A percentile compares a stretch with the other conserved stretches of the same genome.
Conservation (phyloP, 2,888 invertebrate species). For the Cephus runcator region DNA sequence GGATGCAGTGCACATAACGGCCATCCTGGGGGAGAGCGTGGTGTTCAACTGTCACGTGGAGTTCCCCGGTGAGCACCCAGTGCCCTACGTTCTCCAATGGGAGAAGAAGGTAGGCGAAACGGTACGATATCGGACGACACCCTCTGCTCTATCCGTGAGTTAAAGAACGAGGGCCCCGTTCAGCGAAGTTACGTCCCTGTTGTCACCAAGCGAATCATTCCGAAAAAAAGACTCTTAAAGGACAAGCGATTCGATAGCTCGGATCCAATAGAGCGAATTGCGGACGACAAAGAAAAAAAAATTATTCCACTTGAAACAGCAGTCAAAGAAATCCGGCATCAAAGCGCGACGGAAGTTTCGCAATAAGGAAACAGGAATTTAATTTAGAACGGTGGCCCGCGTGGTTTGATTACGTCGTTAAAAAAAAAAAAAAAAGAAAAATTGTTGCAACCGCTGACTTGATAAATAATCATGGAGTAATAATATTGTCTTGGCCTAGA, state of each 20-base stretch:
- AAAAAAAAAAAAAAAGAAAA: neutral
- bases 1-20: slow-evolving; percentile 97
- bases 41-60: slow-evolving; percentile 98
- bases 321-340: no score
- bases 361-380: neutral
- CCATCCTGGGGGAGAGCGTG: slow-evolving; percentile 96
- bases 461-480: no score
- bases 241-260: no score
- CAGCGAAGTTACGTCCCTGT: slow-evolving; percentile 45
- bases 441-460: neutral
- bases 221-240: neutral
- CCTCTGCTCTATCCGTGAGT: slow-evolving; percentile 65
- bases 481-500: no score
- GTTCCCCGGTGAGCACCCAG: slow-evolving; percentile 94
- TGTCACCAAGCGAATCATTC: slow-evolving; percentile 17
- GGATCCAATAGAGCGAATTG: neutral
- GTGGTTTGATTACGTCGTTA: neutral
- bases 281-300: slow-evolving; percentile 7
- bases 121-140: slow-evolving; percentile 80
- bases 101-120: slow-evolving; percentile 98
- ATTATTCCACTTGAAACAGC: no score
- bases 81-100: slow-evolving; percentile 98
- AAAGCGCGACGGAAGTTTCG: neutral
- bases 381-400: neutral
- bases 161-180: slow-evolving; percentile 55